These are phyloP conservation scores for Paracentrotus lividus DNA, from an alignment of 53 echinoderm and acorn worm genomes.

Conservation along the genomic window DNA sequence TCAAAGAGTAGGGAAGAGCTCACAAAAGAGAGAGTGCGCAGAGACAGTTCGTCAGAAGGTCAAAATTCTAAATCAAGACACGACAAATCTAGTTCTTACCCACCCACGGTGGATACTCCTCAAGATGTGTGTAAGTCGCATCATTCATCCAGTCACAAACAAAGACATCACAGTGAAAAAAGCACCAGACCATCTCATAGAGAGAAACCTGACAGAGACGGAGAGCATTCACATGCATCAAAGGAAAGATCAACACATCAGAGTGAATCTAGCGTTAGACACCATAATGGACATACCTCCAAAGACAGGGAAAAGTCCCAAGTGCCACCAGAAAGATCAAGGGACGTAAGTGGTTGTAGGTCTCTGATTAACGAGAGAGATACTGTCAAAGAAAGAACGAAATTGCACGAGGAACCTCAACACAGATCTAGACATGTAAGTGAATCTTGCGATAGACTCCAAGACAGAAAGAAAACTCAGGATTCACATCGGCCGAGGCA, in stretches of 20 bases:
- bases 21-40: no score
- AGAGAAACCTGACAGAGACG: background rate
- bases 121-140: background rate
- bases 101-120: background rate
- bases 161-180: background rate
- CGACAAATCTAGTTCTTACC: background rate
- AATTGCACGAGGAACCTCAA: background rate
- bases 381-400: constrained; percentile 1
- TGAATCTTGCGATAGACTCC: constrained; percentile 14
- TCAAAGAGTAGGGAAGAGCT: no score
- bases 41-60: no score
- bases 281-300: background rate
- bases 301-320: constrained; percentile 29
- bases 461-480: background rate
- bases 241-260: constrained; percentile 7
- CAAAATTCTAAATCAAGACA: background rate
- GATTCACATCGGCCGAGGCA: background rate
- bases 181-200: background rate
- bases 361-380: background rate
- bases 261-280: background rate
- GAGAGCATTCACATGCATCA: background rate
- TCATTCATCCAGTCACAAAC: background rate
- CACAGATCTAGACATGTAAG: constrained; percentile 8
- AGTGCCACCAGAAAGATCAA: background rate
- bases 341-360: background rate